Base-by-base conservation (phyloP, 2,888 invertebrate genomes). In the Acrocera orbiculus region DNA sequence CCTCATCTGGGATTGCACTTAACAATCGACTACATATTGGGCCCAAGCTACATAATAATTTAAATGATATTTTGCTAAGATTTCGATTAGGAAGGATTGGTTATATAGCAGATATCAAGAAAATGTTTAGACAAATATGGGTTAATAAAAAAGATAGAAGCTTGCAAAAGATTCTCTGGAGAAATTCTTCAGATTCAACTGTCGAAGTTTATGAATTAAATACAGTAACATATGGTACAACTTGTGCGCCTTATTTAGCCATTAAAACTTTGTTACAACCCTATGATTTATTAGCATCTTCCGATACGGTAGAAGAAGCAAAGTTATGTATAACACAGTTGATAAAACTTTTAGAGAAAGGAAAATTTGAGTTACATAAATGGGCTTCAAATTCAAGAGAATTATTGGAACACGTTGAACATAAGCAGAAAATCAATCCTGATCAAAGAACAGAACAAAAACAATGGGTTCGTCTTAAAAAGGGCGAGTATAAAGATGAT, bases 181-280 rank as follows among this genome's bases (percentile, higher is more conserved):
- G 33, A 10, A 8, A 16, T 15, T 10, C 13, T 5, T 4, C 4
- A 13, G 15, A 16, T 20, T 13, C 15, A 11, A 8, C 10, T 5
- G 9, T 27, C 14, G n/a, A 27, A 27, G 33, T 20, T 3, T 33
- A 33, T 16, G 10, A 19, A 4, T 16, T 30, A 10, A 13, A n/a
- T 8, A 30, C 30, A 6, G 20, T 30, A 8, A 20, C 30, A 17
- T 30, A 22, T 14, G 33, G 20, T 14, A 27, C 19, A 24, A 10
- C 27, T 13, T 27, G 27, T 20, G 27, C 33, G 20, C 27, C 26
- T 5, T 33, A 27, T 19, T 15, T 33, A 27, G 26, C 33, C 4
- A 27, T 27, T 13, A 15, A 27, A 27, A 33, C 27, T 6, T 13
- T 33, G 17, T 13, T 29, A 17, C 27, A 32, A 17, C 19, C 26